A percentile compares a stretch with the other conserved stretches of the same genome.
Conservation (phyloP, 2,113 vertebrate genomes). For the Xiphophorus couchianus region DNA sequence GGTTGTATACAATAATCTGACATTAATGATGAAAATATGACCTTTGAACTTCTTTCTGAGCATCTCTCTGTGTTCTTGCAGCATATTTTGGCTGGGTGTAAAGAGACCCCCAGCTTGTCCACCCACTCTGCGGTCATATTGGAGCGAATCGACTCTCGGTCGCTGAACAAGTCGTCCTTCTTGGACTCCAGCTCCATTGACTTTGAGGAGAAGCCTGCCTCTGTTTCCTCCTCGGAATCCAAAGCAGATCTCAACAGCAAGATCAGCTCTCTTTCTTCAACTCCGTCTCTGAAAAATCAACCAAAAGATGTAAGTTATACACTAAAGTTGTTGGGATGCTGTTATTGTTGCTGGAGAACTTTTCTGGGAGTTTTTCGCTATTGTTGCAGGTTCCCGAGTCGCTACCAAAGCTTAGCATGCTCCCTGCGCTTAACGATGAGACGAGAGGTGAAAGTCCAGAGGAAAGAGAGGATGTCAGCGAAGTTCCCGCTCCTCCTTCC, state of each 20-base stretch:
- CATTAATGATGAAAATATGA: too few relatives aligned
- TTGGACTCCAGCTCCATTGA: conserved; percentile 44
- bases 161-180: conserved; percentile 43
- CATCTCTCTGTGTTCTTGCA: conserved; percentile 28
- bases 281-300: conserved; percentile 3
- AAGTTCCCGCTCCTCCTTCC: conserved; percentile 30
- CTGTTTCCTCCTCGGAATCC: conserved; percentile 60
- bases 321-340: too few relatives aligned
- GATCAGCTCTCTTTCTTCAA: background rate
- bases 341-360: background rate
- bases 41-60: too few relatives aligned
- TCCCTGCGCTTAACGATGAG: conserved; percentile 29
- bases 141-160: conserved; percentile 52
- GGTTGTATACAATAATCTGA: too few relatives aligned
- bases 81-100: conserved; percentile 74
- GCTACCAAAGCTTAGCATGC: background rate
- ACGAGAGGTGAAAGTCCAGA: conserved; percentile 34
- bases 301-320: conserved; percentile 36
- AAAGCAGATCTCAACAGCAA: conserved; percentile 11
- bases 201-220: conserved; percentile 46
- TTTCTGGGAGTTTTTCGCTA: background rate
- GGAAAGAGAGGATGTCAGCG: conserved; percentile 18
- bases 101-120: conserved; percentile 66
- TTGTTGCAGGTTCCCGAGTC: background rate
- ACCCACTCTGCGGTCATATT: conserved; percentile 62